Evolutionary conservation across 2,113 vertebrate species (phyloP), one percentile per base, ranked within the genome.

Genomic region (Canis aureus): DNA sequence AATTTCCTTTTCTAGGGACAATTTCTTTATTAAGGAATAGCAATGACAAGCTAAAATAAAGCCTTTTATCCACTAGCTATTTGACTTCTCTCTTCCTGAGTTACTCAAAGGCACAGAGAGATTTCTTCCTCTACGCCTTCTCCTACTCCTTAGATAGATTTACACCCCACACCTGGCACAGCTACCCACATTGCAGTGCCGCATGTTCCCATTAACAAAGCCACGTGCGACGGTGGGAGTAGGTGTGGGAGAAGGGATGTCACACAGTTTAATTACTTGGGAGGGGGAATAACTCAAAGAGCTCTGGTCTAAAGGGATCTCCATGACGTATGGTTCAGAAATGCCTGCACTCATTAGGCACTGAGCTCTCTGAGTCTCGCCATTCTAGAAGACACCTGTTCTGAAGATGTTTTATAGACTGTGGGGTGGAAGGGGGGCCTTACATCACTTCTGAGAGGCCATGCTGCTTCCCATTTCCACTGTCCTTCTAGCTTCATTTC

Each of bases 331-430:
- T 9, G 64, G 35, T 51, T 60, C 38, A 64, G 89, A 95, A 94
- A 35, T 66, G 53, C 59, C 84, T 80, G 29, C 38, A 69, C 27
- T 22, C 55, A 60, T 79, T 81, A 83, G 62, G n/a, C 8, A 5
- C 22, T n/a, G 89, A 76, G 35, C 15, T 66, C 23, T 43, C 64
- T 20, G 12, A 64, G 32, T 11, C 12, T 80, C 27, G 4, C 22
- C n/a, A 3, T 88, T 81, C 29, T 57, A 9, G 27, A 64, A 60
- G 55, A 86, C 66, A 89, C 88, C 64, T 80, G 66, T 55, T 78
- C 29, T 67, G 27, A 94, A 86, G 81, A 91, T 82, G 91, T 79
- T 95, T 97, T 83, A 95, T 32, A 96, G 92, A 13, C 64, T 51
- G 25, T 0, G 8, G 53, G 3, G n/a, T 11, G 59, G 4, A 0